These are phyloP conservation scores for Vulpes lagopus DNA, from an alignment of 2,113 vertebrate species.

Conservation along the genomic window DNA sequence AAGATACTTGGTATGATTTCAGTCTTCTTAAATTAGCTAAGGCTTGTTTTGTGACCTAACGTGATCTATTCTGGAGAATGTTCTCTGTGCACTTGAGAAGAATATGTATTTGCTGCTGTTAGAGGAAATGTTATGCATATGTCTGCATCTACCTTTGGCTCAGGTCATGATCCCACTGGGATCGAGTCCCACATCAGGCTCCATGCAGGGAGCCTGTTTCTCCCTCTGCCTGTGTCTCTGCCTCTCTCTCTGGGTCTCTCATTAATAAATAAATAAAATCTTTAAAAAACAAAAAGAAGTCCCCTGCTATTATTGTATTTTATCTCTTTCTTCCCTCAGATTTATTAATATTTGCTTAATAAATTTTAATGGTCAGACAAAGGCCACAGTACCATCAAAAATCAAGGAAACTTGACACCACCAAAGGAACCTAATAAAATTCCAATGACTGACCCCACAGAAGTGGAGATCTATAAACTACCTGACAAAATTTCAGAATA, in stretches of 20 bases:
- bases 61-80: not conserved
- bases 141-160: no score
- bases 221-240: no score
- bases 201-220: no score
- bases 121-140: not conserved
- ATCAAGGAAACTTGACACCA: not conserved
- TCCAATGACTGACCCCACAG: not conserved
- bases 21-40: not conserved
- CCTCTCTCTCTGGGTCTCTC: no score
- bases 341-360: not conserved
- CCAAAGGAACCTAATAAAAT: not conserved
- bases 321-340: not conserved
- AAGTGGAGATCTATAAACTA: not conserved
- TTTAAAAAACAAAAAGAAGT: no score
- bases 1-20: not conserved
- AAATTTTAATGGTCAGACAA: not conserved
- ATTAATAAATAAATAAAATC: no score
- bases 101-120: not conserved
- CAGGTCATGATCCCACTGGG: no score
- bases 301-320: not conserved
- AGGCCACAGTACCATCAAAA: not conserved
- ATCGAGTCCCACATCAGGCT: no score
- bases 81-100: not conserved
- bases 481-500: not conserved
- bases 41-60: not conserved